Percentiles rank a stretch among this genome's conserved stretches.
Evolutionary conservation across 2,113 vertebrate species (phyloP).

Genomic region (Siphamia tubifer): DNA sequence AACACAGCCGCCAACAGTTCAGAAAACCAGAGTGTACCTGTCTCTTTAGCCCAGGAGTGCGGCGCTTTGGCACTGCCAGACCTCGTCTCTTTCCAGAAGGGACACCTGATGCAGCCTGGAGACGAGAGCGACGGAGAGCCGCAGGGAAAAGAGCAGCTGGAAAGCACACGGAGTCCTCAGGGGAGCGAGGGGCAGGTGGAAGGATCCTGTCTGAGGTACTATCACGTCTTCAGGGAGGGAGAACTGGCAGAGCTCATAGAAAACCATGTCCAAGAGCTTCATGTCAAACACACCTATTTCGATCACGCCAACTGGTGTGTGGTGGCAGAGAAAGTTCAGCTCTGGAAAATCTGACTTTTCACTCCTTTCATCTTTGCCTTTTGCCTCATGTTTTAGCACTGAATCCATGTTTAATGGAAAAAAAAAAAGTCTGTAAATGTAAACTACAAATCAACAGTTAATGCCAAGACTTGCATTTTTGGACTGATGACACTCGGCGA

Average conservation of each 20-base stretch:
- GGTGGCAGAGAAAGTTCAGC: constrained; percentile 75
- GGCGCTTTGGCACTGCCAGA: constrained; percentile 78
- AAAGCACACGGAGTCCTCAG: constrained; percentile 48
- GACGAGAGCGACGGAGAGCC: constrained; percentile 26
- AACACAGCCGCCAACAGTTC: background rate
- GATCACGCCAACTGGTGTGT: constrained; percentile 78
- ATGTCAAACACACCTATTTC: constrained; percentile 75
- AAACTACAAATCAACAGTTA: background rate
- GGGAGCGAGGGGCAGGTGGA: constrained; percentile 16
- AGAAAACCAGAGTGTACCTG: constrained; percentile 38
- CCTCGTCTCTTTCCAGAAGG: constrained; percentile 74
- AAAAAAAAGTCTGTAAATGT: background rate
- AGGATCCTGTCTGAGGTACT: constrained; percentile 73
- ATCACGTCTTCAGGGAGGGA: constrained; percentile 79
- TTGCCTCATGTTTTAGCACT: constrained; percentile 49
- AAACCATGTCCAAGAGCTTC: constrained; percentile 72
- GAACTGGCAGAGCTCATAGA: constrained; percentile 74
- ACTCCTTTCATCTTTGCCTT: constrained; percentile 4
- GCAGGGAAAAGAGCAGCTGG: constrained; percentile 16
- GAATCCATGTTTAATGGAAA: constrained; percentile 5
- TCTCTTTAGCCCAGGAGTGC: constrained; percentile 60
- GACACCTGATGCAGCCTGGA: constrained; percentile 28
- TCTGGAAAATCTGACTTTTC: constrained; percentile 63
- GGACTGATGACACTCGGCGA: no score
- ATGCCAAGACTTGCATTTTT: no score